A percentile compares a stretch with the other conserved stretches of the same genome.
phyloP scores from a whole-genome alignment of 2,113 vertebrate species.

The Campylomormyrus numenius region DNA sequence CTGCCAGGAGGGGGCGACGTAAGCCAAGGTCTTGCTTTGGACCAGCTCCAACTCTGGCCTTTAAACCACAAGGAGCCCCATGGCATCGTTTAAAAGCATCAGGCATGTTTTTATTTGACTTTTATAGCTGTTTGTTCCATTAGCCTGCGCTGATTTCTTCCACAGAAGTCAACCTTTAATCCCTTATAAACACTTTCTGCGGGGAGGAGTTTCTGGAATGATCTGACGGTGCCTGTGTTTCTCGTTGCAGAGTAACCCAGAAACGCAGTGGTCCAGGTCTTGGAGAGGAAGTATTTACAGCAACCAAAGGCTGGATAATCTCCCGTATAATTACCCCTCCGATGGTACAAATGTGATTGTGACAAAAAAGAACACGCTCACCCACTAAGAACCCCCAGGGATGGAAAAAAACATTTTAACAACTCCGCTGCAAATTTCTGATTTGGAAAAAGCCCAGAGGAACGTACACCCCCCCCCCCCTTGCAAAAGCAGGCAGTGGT shows the following conservation, averaged over 20 bases:
- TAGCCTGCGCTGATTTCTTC: neutral
- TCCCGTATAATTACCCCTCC: slow-evolving; percentile 8
- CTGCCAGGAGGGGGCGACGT: too few species aligned
- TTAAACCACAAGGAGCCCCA: slow-evolving; percentile 13
- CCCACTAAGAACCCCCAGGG: neutral
- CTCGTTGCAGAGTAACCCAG: neutral
- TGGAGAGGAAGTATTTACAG: slow-evolving; percentile 18
- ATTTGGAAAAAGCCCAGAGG: neutral
- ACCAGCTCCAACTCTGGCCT: neutral
- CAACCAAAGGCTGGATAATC: slow-evolving; percentile 12
- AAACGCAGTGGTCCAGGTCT: slow-evolving; percentile 11
- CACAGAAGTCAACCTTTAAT: neutral
- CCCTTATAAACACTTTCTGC: slow-evolving; percentile 9
- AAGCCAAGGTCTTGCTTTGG: neutral
- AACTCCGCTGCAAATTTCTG: neutral
- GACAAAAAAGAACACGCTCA: neutral
- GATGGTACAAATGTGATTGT: neutral
- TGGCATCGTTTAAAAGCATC: neutral
- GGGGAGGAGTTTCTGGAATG: neutral
- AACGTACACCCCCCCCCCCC: neutral
- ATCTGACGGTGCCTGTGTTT: neutral
- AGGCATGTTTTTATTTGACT: neutral
- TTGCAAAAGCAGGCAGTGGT: too few species aligned
- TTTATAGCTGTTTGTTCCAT: slow-evolving; percentile 14
- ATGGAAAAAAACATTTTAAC: neutral